Conservation (phyloP, 1,140 invertebrate genomes). For the Trinorchestia longiramus region DNA sequence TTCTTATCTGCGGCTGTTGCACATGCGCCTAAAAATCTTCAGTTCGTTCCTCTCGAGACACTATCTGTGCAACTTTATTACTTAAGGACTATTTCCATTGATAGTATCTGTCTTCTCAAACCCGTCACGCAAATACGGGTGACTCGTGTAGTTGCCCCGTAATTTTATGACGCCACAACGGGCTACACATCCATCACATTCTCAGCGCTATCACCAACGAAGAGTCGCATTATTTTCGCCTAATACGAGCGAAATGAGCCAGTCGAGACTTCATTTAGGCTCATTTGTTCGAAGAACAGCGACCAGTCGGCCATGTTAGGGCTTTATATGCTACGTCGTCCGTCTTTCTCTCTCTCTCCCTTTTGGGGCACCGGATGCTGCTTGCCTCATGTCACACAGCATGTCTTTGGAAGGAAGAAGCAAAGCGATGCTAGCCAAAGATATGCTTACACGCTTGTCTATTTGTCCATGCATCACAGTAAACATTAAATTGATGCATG, state of each 20-base stretch:
- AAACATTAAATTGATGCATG: too few species aligned
- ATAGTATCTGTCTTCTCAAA: neutral
- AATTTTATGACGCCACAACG: neutral
- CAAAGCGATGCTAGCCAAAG: too few species aligned
- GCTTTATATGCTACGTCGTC: neutral
- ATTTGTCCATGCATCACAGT: too few species aligned
- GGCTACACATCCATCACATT: neutral
- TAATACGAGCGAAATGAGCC: neutral
- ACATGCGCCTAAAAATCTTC: too few species aligned
- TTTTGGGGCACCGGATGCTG: neutral
- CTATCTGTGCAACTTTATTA: neutral
- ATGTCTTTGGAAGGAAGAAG: too few species aligned
- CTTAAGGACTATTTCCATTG: neutral
- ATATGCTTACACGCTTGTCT: too few species aligned
- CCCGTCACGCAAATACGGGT: neutral
- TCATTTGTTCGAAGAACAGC: neutral
- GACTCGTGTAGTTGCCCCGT: neutral
- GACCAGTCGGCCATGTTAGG: neutral
- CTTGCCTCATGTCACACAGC: too few species aligned
- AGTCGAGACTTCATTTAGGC: neutral
- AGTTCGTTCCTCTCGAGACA: too few species aligned
- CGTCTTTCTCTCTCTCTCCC: neutral
- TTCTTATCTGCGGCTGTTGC: too few species aligned
- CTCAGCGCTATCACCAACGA: neutral
- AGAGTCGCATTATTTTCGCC: constrained; percentile 6